phyloP scores from a whole-genome alignment of 2,888 invertebrate species.

The Salticus scenicus region DNA sequence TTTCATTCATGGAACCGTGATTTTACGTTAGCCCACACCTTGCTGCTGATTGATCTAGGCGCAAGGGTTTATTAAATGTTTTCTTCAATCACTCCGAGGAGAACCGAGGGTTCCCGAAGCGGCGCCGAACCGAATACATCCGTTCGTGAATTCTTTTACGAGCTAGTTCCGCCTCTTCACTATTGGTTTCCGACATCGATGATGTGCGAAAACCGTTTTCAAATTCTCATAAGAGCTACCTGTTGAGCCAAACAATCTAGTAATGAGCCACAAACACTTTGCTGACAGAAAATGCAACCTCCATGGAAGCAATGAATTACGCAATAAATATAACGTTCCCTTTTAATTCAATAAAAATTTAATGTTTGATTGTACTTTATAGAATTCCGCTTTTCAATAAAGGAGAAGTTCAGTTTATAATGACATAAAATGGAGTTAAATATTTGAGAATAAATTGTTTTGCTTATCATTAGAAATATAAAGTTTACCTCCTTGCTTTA shows the following conservation, averaged over 20 bases:
- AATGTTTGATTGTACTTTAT: not conserved
- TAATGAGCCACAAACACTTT: not conserved
- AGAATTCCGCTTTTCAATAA: not conserved
- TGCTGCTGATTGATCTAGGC: constrained; percentile 53
- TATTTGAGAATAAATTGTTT: too few relatives aligned
- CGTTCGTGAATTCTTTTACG: constrained; percentile 31
- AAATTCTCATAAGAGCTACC: not conserved
- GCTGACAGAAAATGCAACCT: not conserved
- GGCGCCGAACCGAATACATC: not conserved
- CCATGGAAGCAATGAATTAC: not conserved
- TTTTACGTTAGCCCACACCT: constrained; percentile 34
- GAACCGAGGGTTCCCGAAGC: constrained; percentile 22
- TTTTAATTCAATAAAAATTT: not conserved
- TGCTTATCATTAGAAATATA: too few relatives aligned
- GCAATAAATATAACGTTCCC: not conserved
- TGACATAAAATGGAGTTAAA: not conserved
- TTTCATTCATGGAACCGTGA: constrained; percentile 52
- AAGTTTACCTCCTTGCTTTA: too few relatives aligned
- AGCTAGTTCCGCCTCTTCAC: constrained; percentile 45
- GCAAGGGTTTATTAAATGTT: constrained; percentile 34
- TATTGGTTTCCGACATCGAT: constrained; percentile 54
- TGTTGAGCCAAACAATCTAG: not conserved
- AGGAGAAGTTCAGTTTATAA: not conserved
- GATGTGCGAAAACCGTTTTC: constrained; percentile 22
- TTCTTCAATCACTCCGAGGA: constrained; percentile 48